These are phyloP conservation scores for Sweltsa coloradensis DNA, from an alignment of 1,140 invertebrate genomes.

Conservation along the genomic window DNA sequence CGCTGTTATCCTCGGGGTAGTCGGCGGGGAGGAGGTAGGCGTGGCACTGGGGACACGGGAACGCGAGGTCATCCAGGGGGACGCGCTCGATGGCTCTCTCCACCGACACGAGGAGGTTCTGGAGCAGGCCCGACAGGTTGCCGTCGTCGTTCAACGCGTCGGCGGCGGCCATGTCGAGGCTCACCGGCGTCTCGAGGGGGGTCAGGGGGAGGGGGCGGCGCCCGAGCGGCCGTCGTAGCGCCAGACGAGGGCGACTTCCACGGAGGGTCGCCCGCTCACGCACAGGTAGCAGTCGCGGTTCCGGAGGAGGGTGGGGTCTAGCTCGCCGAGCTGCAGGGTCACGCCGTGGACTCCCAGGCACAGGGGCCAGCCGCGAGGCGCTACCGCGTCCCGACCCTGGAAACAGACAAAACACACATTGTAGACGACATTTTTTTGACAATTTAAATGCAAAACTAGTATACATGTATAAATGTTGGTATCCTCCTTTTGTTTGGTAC, in stretches of 20 bases:
- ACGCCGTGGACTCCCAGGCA: slow-evolving; percentile 30
- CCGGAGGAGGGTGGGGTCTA: slow-evolving; percentile 33
- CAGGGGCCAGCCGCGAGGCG: slow-evolving; percentile 34
- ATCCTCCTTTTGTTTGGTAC: too few relatives aligned
- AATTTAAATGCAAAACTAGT: too few relatives aligned
- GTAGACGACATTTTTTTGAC: neutral
- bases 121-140: slow-evolving; percentile 42
- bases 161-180: slow-evolving; percentile 15
- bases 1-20: too few relatives aligned
- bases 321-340: slow-evolving; percentile 32
- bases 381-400: slow-evolving; percentile 32
- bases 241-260: slow-evolving; percentile 30
- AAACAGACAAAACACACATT: slow-evolving; percentile 14
- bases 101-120: slow-evolving; percentile 47
- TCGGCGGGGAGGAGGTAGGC: slow-evolving; percentile 28
- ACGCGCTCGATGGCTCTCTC: slow-evolving; percentile 52
- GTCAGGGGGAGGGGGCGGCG: slow-evolving; percentile 32
- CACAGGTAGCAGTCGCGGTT: slow-evolving; percentile 38
- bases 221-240: slow-evolving; percentile 31
- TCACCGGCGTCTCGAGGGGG: slow-evolving; percentile 21
- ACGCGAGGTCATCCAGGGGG: slow-evolving; percentile 47
- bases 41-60: slow-evolving; percentile 42
- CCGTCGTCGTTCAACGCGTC: slow-evolving; percentile 15
- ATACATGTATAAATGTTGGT: too few relatives aligned
- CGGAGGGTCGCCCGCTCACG: slow-evolving; percentile 27